These are phyloP conservation scores for Arizona elegans DNA, from an alignment of 2,113 vertebrate species.

Conservation along the genomic window DNA sequence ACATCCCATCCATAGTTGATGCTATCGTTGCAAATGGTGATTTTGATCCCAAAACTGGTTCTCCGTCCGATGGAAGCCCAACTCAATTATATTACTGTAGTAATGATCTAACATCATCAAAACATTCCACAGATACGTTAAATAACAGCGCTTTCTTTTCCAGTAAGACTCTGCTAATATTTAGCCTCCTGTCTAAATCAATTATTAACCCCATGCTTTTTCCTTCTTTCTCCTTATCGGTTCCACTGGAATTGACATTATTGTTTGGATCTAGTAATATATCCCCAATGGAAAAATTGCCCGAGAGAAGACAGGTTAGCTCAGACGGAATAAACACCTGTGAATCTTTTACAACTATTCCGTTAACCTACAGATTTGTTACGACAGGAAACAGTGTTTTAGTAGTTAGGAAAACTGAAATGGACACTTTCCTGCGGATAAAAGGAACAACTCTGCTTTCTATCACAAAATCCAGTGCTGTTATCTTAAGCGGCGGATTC, in stretches of 20 bases:
- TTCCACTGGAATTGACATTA: background rate
- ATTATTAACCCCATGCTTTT: background rate
- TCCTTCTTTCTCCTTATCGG: background rate
- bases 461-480: slow-evolving; percentile 8
- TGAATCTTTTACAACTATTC: background rate
- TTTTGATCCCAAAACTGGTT: background rate
- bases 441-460: background rate
- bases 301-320: background rate
- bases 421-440: background rate
- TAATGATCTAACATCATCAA: background rate
- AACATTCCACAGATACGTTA: background rate
- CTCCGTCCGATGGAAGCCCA: background rate
- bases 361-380: background rate
- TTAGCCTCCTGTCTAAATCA: background rate
- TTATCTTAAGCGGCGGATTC: background rate
- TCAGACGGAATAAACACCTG: background rate
- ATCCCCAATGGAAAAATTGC: background rate
- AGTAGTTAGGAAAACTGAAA: background rate
- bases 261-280: background rate
- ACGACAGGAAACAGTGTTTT: background rate
- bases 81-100: background rate
- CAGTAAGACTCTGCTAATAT: background rate
- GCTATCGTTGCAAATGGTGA: background rate
- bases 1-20: slow-evolving; percentile 5
- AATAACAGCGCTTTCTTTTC: background rate